Evolutionary conservation across 2,797 vertebrate genomes (phyloP).

Genomic region (Mormyrus proboscirostris): DNA sequence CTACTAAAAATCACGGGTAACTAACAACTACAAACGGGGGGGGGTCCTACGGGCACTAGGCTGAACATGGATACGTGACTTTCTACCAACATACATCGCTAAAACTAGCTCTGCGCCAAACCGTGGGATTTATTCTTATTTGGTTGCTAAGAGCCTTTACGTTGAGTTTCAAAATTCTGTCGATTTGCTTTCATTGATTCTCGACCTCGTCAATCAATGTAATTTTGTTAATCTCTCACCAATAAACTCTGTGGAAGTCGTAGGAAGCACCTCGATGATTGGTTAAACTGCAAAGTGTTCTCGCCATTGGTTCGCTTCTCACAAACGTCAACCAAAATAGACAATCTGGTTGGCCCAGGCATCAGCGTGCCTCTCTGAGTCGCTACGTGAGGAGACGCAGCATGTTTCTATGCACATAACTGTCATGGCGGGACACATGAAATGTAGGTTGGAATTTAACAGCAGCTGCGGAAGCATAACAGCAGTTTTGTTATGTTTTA

Average conservation of each 20-base stretch:
- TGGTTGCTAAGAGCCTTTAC: not conserved
- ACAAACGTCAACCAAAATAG: not conserved
- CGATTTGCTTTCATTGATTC: slow-evolving; percentile 2
- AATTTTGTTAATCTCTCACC: not conserved
- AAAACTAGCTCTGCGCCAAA: not conserved
- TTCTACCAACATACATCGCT: not conserved
- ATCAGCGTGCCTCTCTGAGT: slow-evolving; percentile 20
- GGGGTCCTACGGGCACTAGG: not conserved
- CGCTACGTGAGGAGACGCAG: slow-evolving; percentile 17
- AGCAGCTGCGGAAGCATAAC: not conserved
- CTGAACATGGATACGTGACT: not conserved
- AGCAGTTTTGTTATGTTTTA: not conserved
- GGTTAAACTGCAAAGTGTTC: not conserved
- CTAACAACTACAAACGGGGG: not conserved
- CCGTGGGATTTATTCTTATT: not conserved
- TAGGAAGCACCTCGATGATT: not conserved
- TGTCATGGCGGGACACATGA: slow-evolving; percentile 46
- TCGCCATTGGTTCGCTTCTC: not conserved
- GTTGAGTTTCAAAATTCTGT: not conserved
- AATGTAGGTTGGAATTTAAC: slow-evolving; percentile 23
- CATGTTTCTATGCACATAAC: not conserved
- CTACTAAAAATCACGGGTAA: not conserved
- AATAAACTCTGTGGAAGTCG: not conserved
- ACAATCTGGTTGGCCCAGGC: slow-evolving; percentile 40
- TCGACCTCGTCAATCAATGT: not conserved